These are phyloP conservation scores for Neocloeon triangulifer DNA, from an alignment of 1,140 invertebrate species.

Conservation along the genomic window DNA sequence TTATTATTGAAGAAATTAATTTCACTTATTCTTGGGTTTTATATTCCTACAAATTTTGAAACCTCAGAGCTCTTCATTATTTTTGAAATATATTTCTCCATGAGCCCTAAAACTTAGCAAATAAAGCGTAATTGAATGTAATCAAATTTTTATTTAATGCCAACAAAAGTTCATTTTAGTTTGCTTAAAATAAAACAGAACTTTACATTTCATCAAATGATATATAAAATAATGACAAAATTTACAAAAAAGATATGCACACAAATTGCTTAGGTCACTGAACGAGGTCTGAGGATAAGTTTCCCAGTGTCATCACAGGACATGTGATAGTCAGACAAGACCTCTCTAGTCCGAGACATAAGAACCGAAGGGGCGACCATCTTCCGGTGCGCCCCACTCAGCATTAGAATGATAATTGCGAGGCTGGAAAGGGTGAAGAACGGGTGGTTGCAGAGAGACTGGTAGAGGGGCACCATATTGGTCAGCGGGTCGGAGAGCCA, in stretches of 20 bases:
- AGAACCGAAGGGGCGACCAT: conserved; percentile 94
- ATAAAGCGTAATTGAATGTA: no score
- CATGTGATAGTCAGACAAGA: conserved; percentile 91
- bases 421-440: conserved; percentile 85
- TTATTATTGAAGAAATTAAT: no score
- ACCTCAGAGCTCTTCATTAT: no score
- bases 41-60: no score
- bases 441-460: conserved; percentile 85
- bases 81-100: no score
- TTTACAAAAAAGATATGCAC: neutral
- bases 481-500: conserved; percentile 86
- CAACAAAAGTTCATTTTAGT: no score
- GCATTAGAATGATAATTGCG: conserved; percentile 62
- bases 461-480: conserved; percentile 61
- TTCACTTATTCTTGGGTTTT: no score
- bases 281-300: conserved; percentile 62
- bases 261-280: conserved; percentile 18
- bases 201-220: no score
- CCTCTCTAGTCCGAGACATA: conserved; percentile 63
- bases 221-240: conserved; percentile 1
- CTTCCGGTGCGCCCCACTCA: conserved; percentile 79
- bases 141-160: no score
- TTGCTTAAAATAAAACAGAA: no score
- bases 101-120: no score
- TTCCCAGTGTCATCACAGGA: conserved; percentile 92